phyloP scores from a whole-genome alignment of 2,113 vertebrate species.

The Heliornis fulica region DNA sequence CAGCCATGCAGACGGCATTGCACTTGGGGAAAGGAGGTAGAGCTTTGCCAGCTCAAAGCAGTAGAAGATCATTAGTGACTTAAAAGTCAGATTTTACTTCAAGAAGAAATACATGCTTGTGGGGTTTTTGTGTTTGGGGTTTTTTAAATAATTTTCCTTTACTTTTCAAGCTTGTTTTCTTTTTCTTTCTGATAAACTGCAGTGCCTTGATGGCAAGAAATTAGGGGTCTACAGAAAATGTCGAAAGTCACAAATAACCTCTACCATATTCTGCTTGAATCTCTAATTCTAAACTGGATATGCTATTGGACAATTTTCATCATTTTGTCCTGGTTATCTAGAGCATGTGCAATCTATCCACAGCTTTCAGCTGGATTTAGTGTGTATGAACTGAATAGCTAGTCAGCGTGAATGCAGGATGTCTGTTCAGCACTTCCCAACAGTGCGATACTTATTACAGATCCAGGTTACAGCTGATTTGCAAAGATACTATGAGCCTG shows the following conservation, averaged over 20 bases:
- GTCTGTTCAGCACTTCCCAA: background rate
- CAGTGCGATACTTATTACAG: background rate
- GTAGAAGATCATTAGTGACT: background rate
- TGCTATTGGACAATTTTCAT: background rate
- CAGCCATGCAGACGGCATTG: background rate
- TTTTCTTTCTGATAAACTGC: background rate
- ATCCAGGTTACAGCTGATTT: background rate
- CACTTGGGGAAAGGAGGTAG: background rate
- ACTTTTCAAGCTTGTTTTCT: background rate
- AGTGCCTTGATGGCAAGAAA: background rate
- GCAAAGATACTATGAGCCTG: background rate
- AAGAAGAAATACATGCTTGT: background rate
- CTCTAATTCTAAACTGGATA: background rate
- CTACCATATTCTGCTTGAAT: background rate
- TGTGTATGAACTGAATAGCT: background rate
- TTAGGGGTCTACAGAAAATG: background rate
- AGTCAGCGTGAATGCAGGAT: background rate
- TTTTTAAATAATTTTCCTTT: background rate
- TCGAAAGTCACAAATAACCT: background rate
- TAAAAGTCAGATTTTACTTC: background rate
- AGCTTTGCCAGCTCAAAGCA: background rate
- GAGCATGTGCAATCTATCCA: background rate
- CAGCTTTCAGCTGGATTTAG: conserved; percentile 10
- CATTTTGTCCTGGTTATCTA: background rate
- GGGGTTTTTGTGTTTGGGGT: too few species aligned